A percentile compares a stretch with the other conserved stretches of the same genome.
Evolutionary conservation across 2,113 vertebrate genomes (phyloP).

Genomic region (Empidonax alnorum): DNA sequence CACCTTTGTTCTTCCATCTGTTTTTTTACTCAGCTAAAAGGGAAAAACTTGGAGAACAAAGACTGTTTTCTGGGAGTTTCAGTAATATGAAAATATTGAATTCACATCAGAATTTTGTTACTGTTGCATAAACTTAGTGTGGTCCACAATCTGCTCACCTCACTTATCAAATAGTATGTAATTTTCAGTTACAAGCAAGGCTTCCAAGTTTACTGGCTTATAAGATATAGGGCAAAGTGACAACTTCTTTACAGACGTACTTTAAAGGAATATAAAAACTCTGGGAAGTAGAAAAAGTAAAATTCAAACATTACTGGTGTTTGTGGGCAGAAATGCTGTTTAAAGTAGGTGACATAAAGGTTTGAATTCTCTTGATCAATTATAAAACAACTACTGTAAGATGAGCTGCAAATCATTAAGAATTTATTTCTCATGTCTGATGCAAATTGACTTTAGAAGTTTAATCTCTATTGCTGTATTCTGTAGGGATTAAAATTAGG

Average conservation of each 20-base stretch:
- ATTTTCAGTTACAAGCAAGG: background rate
- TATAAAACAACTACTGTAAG: background rate
- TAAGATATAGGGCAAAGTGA: background rate
- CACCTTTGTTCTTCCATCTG: background rate
- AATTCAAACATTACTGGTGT: background rate
- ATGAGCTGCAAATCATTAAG: conserved; percentile 1
- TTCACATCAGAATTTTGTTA: background rate
- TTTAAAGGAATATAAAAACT: conserved; percentile 6
- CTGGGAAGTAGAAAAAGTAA: background rate
- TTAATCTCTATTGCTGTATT: background rate
- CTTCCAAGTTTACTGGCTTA: background rate
- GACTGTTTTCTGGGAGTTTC: background rate
- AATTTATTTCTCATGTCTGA: background rate
- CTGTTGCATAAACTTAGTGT: background rate
- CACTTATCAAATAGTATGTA: background rate
- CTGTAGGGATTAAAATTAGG: background rate
- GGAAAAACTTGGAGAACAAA: background rate
- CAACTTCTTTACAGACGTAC: background rate
- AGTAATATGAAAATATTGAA: background rate
- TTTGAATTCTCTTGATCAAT: background rate
- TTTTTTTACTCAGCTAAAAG: background rate
- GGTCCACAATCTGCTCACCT: background rate
- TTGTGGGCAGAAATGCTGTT: background rate
- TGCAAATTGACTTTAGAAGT: background rate
- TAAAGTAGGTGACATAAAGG: background rate